Conservation (phyloP, 2,797 vertebrate species). For the Alauda arvensis region DNA sequence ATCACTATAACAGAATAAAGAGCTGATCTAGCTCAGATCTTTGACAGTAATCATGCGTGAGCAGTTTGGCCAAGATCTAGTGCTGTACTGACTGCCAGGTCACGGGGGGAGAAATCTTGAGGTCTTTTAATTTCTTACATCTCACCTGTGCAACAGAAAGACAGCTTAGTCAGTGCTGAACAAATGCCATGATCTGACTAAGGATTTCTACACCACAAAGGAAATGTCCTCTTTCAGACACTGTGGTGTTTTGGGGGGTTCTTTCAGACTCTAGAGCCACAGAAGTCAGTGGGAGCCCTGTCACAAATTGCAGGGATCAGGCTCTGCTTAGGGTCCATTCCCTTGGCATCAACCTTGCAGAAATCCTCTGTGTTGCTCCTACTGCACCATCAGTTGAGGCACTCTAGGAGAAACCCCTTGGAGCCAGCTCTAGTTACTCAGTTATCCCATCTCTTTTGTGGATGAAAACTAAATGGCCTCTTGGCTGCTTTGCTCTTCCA, state of each 20-base stretch:
- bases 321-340: neutral
- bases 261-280: neutral
- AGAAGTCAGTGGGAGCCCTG: neutral
- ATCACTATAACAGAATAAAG: neutral
- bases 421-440: neutral
- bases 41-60: neutral
- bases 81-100: neutral
- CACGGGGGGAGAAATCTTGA: neutral
- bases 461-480: neutral
- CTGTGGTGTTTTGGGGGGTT: neutral
- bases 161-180: constrained; percentile 13
- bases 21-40: constrained; percentile 3
- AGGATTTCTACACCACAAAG: neutral
- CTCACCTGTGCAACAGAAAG: neutral
- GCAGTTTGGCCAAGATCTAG: constrained; percentile 8
- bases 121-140: neutral
- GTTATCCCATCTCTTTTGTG: neutral
- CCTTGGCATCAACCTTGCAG: neutral
- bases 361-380: neutral
- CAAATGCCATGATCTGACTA: neutral
- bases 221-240: neutral
- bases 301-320: neutral
- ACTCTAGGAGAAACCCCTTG: neutral
- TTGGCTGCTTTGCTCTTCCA: neutral
- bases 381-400: rapidly evolving